Percentiles rank a stretch among this genome's conserved stretches.
phyloP scores from a whole-genome alignment of 1,140 invertebrate genomes.

The Chymomyza costata region DNA sequence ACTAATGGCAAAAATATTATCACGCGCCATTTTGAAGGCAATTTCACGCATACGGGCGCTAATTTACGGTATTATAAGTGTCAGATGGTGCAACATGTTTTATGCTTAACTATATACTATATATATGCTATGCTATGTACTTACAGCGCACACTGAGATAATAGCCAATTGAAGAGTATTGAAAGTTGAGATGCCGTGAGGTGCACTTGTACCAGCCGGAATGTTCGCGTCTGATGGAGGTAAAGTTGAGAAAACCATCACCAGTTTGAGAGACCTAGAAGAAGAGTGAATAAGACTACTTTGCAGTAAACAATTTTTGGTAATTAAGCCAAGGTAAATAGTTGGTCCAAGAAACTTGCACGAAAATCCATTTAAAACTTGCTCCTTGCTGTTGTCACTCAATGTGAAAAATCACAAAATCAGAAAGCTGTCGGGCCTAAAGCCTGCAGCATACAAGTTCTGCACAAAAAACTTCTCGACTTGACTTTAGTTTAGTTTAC shows the following conservation, averaged over 20 bases:
- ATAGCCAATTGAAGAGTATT: conserved; percentile 92
- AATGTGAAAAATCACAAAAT: conserved; percentile 51
- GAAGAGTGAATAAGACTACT: conserved; percentile 16
- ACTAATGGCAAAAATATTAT: conserved; percentile 67
- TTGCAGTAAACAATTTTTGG: conserved; percentile 66
- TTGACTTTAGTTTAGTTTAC: conserved; percentile 41
- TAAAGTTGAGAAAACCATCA: conserved; percentile 89
- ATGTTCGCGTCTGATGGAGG: conserved; percentile 83
- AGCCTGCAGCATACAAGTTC: conserved; percentile 8
- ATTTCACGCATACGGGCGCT: conserved; percentile 69
- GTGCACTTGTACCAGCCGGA: conserved; percentile 94
- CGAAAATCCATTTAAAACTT: conserved; percentile 71
- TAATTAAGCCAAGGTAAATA: conserved; percentile 65
- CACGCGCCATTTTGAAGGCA: conserved; percentile 62
- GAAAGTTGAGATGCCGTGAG: conserved; percentile 85
- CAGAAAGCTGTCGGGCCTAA: conserved; percentile 23
- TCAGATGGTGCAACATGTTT: neutral
- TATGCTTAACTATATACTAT: neutral
- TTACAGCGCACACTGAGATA: conserved; percentile 91
- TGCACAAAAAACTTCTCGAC: neutral
- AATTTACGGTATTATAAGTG: conserved; percentile 49
- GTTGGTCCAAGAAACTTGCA: conserved; percentile 35
- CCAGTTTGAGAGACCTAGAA: conserved; percentile 80
- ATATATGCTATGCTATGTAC: conserved; percentile 67
- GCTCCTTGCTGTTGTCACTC: conserved; percentile 31